Base-by-base conservation (phyloP, 2,797 vertebrate genomes). In the Aphelocoma californica region DNA sequence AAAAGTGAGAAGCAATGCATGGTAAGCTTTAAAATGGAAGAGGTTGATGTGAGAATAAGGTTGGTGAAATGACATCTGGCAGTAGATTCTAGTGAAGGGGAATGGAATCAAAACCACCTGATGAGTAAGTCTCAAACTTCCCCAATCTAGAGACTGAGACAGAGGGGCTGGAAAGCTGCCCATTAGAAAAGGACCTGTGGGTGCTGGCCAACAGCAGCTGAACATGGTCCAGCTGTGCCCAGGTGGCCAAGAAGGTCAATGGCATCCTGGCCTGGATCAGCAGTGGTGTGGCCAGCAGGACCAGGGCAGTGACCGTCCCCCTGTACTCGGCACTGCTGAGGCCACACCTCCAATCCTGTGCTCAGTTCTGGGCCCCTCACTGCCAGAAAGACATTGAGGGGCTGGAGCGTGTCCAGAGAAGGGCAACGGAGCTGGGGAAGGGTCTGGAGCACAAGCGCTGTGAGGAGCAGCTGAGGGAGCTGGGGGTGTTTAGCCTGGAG, bases 211-310 rank as follows among this genome's bases (percentile, higher is more conserved):
- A 5, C 8, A 83, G 32, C 14, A 40, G 29, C 20, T 58, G 0
- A 42, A 23, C 10, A 19, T 0, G 32, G 64, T 0, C 19, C 65
- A 64, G 17, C 0, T 25, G 24, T 56, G 19, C 44, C 50, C 32
- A 77, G 64, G 16, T 14, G 42, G 3, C 54, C 67, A 12, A 61
- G 61, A 31, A 50, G 36, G 48, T 18, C 23, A 4, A 1, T 18
- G 47, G 14, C 67, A 56, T 34, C 61, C 67, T 48, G 26, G 28
- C 26, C 26, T 85, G 45, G 44, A 4, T 15, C 74, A 80, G 47
- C 53, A 32, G 0, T 29, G 48, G 3, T 48, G 60, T 29, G 60
- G 67, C 25, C 88, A 79, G 67, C 42, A 61, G 74, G 61, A 80
- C 1, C 34, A 90, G 74, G 47, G 19, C 67, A 54, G 34, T 21